These are phyloP conservation scores for Tetheella fluctuosa DNA, from an alignment of 2,888 invertebrate genomes.

Conservation along the genomic window DNA sequence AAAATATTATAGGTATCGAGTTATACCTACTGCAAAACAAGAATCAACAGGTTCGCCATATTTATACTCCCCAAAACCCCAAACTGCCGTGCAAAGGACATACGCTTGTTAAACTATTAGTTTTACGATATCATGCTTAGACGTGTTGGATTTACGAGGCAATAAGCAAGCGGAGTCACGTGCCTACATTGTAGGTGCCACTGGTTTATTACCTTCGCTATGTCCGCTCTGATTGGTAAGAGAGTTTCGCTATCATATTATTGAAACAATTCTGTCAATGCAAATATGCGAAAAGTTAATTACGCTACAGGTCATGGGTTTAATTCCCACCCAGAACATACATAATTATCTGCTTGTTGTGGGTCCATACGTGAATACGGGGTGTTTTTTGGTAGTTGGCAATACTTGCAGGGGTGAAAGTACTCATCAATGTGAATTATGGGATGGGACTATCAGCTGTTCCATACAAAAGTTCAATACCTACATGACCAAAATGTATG, in stretches of 20 bases:
- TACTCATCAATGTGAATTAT: too few species aligned
- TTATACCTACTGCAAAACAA: neutral
- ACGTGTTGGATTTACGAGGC: constrained; percentile 16
- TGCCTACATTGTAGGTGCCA: constrained; percentile 13
- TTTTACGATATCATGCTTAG: constrained; percentile 1
- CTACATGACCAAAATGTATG: too few species aligned
- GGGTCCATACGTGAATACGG: too few species aligned
- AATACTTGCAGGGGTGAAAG: too few species aligned
- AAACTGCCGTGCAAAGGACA: neutral
- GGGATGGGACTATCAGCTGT: too few species aligned
- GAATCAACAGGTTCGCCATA: neutral
- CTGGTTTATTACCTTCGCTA: constrained; percentile 12
- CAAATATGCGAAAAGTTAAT: neutral
- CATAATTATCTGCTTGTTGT: too few species aligned
- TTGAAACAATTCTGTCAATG: neutral
- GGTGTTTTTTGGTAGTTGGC: too few species aligned
- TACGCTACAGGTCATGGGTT: too few species aligned
- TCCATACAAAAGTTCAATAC: too few species aligned
- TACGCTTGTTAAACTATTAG: constrained; percentile 6
- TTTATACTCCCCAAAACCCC: neutral
- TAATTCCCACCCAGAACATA: too few species aligned
- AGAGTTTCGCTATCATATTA: neutral
- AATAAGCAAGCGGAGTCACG: constrained; percentile 15
- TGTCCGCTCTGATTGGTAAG: neutral
- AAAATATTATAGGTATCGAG: neutral